Conservation (phyloP, 2,113 vertebrate species). For the Oxygymnocypris stewartii region DNA sequence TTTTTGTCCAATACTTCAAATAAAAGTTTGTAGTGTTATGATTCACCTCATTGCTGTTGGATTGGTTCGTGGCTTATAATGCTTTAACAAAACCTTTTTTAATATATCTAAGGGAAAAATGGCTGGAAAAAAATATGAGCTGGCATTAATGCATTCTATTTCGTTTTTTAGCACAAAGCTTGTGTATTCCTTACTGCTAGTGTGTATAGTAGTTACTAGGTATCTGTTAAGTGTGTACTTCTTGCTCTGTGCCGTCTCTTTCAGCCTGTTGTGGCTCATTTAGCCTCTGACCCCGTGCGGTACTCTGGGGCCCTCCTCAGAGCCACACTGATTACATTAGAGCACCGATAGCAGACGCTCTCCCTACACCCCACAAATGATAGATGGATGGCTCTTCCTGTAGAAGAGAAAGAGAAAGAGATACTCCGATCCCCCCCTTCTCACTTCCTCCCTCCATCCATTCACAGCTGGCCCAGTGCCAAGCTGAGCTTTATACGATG, state of each 20-base stretch:
- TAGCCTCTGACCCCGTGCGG: slow-evolving; percentile 24
- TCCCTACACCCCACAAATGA: slow-evolving; percentile 38
- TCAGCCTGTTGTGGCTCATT: slow-evolving; percentile 24
- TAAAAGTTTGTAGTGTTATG: background rate
- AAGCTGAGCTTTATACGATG: slow-evolving; percentile 53
- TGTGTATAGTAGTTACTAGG: background rate
- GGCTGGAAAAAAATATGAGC: background rate
- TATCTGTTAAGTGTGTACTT: slow-evolving; percentile 22
- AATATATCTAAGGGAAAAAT: too few species aligned
- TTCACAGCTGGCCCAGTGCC: slow-evolving; percentile 36
- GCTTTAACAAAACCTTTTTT: background rate
- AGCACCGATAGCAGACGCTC: slow-evolving; percentile 44
- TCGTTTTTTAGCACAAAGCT: background rate
- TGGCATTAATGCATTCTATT: background rate
- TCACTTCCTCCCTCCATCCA: slow-evolving; percentile 49
- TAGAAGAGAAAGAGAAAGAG: slow-evolving; percentile 52
- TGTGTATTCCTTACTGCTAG: background rate
- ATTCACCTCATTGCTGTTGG: background rate
- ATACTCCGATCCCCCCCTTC: slow-evolving; percentile 62
- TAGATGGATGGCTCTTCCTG: slow-evolving; percentile 42
- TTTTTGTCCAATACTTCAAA: too few species aligned
- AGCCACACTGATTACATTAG: slow-evolving; percentile 55
- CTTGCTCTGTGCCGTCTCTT: slow-evolving; percentile 17
- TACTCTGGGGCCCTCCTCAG: slow-evolving; percentile 25
- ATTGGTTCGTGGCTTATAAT: too few species aligned